phyloP scores from a whole-genome alignment of 2,888 invertebrate genomes.

The Rhabditophanes sp. region DNA sequence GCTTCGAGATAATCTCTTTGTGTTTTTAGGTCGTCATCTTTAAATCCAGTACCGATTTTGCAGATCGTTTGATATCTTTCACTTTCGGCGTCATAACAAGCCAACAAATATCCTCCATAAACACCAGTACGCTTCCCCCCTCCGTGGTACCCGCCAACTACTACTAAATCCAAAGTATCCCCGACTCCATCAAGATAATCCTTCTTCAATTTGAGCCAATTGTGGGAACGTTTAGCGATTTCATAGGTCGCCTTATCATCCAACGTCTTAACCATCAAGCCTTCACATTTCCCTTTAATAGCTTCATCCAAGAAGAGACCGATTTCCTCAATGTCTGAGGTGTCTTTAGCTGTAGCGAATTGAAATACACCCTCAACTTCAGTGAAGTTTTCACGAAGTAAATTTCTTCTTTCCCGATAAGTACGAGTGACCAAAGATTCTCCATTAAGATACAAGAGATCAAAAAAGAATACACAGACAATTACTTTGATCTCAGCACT shows the following conservation, averaged over 20 bases:
- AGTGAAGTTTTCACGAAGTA: slow-evolving; percentile 28
- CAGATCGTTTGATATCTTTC: slow-evolving; percentile 84
- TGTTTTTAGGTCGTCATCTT: slow-evolving; percentile 66
- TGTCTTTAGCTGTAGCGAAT: slow-evolving; percentile 69
- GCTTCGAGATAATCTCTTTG: slow-evolving; percentile 62
- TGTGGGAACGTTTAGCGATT: slow-evolving; percentile 79
- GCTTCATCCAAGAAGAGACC: slow-evolving; percentile 82
- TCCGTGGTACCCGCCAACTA: slow-evolving; percentile 75
- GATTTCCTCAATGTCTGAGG: slow-evolving; percentile 71
- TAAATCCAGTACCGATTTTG: slow-evolving; percentile 86
- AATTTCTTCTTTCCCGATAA: slow-evolving; percentile 57
- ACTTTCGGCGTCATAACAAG: slow-evolving; percentile 70
- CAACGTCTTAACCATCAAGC: slow-evolving; percentile 85
- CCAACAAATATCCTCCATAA: slow-evolving; percentile 85
- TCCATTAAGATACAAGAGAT: slow-evolving; percentile 78
- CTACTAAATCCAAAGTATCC: slow-evolving; percentile 84
- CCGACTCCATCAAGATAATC: slow-evolving; percentile 92
- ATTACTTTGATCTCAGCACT: slow-evolving; percentile 63
- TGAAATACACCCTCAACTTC: slow-evolving; percentile 60
- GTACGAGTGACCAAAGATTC: slow-evolving; percentile 63
- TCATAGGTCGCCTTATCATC: slow-evolving; percentile 78
- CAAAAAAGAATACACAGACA: slow-evolving; percentile 90
- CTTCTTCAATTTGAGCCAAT: slow-evolving; percentile 67
- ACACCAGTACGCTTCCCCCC: slow-evolving; percentile 78
- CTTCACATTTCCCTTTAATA: slow-evolving; percentile 89